phyloP scores from a whole-genome alignment of 1,140 invertebrate species.

The Eurosta solidaginis region DNA sequence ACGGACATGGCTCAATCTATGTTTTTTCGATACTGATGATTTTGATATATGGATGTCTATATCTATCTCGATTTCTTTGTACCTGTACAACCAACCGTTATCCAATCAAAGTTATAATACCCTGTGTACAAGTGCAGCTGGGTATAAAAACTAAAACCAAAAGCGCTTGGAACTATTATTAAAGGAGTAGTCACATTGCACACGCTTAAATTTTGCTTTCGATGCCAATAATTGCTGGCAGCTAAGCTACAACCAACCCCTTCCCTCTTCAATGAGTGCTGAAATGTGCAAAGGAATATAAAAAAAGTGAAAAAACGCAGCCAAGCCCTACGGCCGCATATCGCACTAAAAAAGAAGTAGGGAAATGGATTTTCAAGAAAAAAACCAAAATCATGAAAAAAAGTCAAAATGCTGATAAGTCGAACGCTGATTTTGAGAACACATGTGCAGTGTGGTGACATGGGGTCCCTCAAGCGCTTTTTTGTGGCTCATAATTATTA shows the following conservation, averaged over 20 bases:
- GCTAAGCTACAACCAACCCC: not conserved
- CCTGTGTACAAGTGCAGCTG: too few relatives aligned
- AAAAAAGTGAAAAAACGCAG: not conserved
- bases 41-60: too few relatives aligned
- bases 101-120: too few relatives aligned
- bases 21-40: too few relatives aligned
- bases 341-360: not conserved
- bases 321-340: too few relatives aligned
- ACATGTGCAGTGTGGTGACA: not conserved
- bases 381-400: slow-evolving; percentile 12
- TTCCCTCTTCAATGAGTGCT: not conserved
- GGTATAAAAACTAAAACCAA: too few relatives aligned
- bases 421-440: not conserved
- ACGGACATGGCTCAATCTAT: too few relatives aligned
- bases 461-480: not conserved
- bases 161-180: too few relatives aligned
- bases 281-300: not conserved
- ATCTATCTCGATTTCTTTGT: too few relatives aligned
- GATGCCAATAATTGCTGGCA: slow-evolving; percentile 1
- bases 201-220: slow-evolving; percentile 21
- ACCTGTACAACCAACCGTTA: too few relatives aligned
- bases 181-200: not conserved
- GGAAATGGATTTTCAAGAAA: not conserved
- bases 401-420: not conserved
- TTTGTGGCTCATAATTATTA: slow-evolving; percentile 16